phyloP scores from a whole-genome alignment of 2,113 vertebrate genomes.

The Leptosomus discolor region DNA sequence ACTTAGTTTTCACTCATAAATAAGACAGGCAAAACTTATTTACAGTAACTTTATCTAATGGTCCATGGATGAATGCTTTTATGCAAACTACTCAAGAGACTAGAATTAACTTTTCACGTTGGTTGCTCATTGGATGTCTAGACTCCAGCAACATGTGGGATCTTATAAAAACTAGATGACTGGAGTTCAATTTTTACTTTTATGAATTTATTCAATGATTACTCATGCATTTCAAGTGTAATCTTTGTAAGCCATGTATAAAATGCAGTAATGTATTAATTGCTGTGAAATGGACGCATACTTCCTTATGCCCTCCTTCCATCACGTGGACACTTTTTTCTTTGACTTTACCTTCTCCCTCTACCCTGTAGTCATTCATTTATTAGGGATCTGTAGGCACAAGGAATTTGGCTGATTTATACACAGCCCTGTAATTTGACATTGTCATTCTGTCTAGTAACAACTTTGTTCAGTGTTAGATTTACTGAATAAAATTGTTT shows the following conservation, averaged over 20 bases:
- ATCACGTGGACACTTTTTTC: neutral
- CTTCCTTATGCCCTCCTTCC: neutral
- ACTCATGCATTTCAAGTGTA: conserved; percentile 32
- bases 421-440: conserved; percentile 53
- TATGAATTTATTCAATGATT: conserved; percentile 47
- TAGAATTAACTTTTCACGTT: conserved; percentile 81
- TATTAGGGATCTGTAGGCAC: conserved; percentile 29
- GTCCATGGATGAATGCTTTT: conserved; percentile 78
- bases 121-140: conserved; percentile 76
- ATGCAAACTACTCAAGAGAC: conserved; percentile 75
- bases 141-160: conserved; percentile 62
- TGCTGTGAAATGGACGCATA: neutral
- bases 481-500: conserved; percentile 56
- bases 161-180: conserved; percentile 58
- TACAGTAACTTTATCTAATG: conserved; percentile 80
- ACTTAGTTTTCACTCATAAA: conserved; percentile 76
- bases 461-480: conserved; percentile 41
- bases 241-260: conserved; percentile 28
- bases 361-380: neutral
- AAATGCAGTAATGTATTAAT: conserved; percentile 55
- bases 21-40: conserved; percentile 76
- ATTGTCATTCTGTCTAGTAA: conserved; percentile 48
- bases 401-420: conserved; percentile 52
- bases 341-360: neutral
- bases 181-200: conserved; percentile 54